Evolutionary conservation across 2,113 vertebrate species (phyloP).

Genomic region (Tragelaphus imberbis): DNA sequence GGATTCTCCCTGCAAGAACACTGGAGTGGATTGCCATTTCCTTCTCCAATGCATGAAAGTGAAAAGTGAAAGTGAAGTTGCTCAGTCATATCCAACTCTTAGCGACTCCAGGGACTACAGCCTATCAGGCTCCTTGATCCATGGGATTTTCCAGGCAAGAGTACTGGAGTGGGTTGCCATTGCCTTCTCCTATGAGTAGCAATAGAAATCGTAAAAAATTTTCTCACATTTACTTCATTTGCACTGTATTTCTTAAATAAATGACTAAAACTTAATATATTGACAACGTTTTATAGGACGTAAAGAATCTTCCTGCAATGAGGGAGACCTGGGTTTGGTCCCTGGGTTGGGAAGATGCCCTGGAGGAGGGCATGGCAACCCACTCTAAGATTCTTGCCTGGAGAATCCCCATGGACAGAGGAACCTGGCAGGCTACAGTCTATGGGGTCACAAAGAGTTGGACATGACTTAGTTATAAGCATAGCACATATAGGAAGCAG

Average conservation of each 20-base stretch:
- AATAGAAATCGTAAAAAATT: background rate
- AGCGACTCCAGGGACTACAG: too few species aligned
- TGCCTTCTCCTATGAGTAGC: background rate
- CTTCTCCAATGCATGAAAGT: too few species aligned
- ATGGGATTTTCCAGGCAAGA: too few species aligned
- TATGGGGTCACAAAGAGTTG: background rate
- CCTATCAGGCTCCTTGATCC: too few species aligned
- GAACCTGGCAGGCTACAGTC: background rate
- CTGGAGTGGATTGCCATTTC: too few species aligned
- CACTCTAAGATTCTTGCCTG: background rate
- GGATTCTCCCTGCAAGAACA: too few species aligned
- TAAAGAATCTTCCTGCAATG: background rate
- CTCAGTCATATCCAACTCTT: too few species aligned
- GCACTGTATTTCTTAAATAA: background rate
- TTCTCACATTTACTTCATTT: conserved; percentile 14
- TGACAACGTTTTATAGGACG: background rate
- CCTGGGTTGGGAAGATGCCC: background rate
- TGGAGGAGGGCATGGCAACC: background rate
- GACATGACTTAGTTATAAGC: background rate
- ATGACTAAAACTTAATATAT: background rate
- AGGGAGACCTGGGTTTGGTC: background rate
- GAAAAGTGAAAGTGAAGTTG: too few species aligned
- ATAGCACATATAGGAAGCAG: background rate
- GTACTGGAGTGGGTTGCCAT: background rate
- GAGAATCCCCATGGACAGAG: background rate